Evolutionary conservation across 2,113 vertebrate genomes (phyloP), one percentile per base, ranked within the genome.

Genomic region (Crotalus tigris): DNA sequence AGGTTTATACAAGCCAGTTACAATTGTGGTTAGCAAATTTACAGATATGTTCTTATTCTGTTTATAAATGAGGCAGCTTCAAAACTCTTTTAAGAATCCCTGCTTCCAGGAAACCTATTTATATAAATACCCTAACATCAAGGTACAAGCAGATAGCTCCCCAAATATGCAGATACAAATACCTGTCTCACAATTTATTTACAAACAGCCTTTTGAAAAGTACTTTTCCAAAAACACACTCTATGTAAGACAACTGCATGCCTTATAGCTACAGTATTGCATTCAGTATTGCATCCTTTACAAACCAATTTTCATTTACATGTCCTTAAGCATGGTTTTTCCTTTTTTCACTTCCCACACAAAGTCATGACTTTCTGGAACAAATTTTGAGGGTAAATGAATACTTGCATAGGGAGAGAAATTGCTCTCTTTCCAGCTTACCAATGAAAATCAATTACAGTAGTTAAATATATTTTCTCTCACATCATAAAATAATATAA

Each of bases 401-500:
- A 13, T 69, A 69, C n/a, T 12, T 53, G 46, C 53, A 21, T 9
- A 19, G 29, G 53, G n/a, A 33, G 7, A 33, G 29, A 54, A 88
- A 55, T 21, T 15, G 24, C 1, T 46, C 13, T 88, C 15, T 88
- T 88, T 55, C 54, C n/a, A 21, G 33, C 23, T 33, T 33, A 33
- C n/a, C 17, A 21, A 57, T 11, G 2, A 33, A 21, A 58, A 21
- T n/a, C 17, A 92, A 53, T 87, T 26, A 15, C 3, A 29, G 26
- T 13, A 29, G 49, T 6, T 54, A 87, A 87, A 29, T 87, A n/a
- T 8, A 95, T 9, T 44, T 64, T 54, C 9, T 85, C 54, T 46
- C 94, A 89, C 26, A 69, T 75, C 92, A 5, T 54, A 89, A 51
- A 94, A 8, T 92, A 49, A 81, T 69, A 26, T 91, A 12, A 58